These are phyloP conservation scores for Otolemur crassicaudatus DNA, from an alignment of 2,797 vertebrate species.

Conservation along the genomic window DNA sequence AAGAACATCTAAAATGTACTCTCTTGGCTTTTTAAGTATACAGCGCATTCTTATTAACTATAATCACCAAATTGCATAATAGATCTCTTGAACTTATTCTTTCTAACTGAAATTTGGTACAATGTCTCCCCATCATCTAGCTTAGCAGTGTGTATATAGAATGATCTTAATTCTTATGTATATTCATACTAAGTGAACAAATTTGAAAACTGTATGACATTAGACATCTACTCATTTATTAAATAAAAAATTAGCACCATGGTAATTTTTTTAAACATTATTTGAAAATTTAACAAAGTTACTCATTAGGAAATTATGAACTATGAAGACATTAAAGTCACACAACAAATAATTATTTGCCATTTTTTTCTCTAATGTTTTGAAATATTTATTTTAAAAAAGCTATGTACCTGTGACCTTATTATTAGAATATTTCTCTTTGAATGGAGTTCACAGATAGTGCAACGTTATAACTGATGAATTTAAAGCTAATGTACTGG, in stretches of 20 bases:
- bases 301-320: neutral
- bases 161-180: neutral
- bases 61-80: neutral
- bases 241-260: neutral
- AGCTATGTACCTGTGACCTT: neutral
- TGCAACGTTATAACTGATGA: neutral
- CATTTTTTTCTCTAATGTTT: neutral
- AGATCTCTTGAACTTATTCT: neutral
- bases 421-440: neutral
- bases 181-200: neutral
- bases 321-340: neutral
- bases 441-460: neutral
- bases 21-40: neutral
- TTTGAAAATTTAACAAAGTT: conserved; percentile 4
- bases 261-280: neutral
- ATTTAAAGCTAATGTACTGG: neutral
- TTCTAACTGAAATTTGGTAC: neutral
- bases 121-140: neutral
- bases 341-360: neutral
- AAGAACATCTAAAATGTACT: neutral
- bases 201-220: neutral
- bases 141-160: neutral
- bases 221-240: neutral
- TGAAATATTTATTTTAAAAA: neutral
- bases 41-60: neutral